A percentile compares a stretch with the other conserved stretches of the same genome.
Conservation (phyloP, 2,888 invertebrate species). For the Holacanthella duospinosa region DNA sequence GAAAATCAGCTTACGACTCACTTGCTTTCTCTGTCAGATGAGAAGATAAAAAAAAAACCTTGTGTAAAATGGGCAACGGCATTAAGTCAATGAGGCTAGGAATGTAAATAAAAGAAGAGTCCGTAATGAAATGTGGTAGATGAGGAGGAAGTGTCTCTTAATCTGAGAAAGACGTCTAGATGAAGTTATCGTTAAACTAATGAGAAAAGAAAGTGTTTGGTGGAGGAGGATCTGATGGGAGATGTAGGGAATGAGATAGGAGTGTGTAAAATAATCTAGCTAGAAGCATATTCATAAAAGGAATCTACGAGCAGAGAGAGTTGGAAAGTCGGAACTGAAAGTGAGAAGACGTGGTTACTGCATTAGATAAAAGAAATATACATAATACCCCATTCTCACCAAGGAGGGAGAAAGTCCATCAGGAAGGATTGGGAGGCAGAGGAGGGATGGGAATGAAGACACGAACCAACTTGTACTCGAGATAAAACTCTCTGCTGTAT, state of each 20-base stretch:
- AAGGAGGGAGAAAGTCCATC: slow-evolving; percentile 13
- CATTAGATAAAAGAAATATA: slow-evolving; percentile 5
- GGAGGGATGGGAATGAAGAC: slow-evolving; percentile 5
- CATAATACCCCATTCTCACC: slow-evolving; percentile 5
- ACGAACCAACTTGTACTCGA: slow-evolving; percentile 7
- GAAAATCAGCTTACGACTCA: neutral
- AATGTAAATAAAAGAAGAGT: neutral
- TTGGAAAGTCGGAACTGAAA: neutral
- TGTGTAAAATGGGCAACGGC: neutral
- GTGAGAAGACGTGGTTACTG: slow-evolving; percentile 3
- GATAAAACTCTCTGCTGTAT: slow-evolving; percentile 20
- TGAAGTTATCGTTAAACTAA: neutral
- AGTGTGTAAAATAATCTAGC: neutral
- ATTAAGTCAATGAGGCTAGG: slow-evolving; percentile 2
- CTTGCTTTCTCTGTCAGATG: neutral
- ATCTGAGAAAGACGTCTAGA: neutral
- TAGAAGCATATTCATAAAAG: slow-evolving; percentile 5
- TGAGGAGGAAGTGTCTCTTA: neutral
- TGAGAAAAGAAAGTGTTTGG: slow-evolving; percentile 2
- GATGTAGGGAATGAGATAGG: neutral
- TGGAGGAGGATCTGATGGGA: neutral
- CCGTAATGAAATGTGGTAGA: neutral
- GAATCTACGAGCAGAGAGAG: neutral
- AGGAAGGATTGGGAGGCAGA: slow-evolving; percentile 20
- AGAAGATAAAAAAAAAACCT: neutral